Evolutionary conservation across 2,888 invertebrate species (phyloP).

Genomic region (Drosophila helvetica): DNA sequence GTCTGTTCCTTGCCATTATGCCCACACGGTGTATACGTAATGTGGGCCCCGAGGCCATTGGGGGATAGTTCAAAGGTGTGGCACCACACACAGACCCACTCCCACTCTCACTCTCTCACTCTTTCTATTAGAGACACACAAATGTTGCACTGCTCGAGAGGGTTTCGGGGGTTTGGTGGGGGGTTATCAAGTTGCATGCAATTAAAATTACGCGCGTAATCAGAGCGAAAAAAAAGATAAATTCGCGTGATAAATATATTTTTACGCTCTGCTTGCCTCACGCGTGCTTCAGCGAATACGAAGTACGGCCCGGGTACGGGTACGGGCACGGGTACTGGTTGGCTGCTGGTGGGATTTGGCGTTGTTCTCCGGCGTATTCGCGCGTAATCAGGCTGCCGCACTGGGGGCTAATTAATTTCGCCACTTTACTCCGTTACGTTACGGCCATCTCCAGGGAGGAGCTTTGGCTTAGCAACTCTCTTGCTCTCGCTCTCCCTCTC

Average conservation of each 20-base stretch:
- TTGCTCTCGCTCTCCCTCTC: neutral
- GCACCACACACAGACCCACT: neutral
- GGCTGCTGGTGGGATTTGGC: slow-evolving; percentile 38
- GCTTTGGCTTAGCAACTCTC: slow-evolving; percentile 36
- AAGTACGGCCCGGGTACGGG: neutral
- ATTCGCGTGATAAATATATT: slow-evolving; percentile 75
- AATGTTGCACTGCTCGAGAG: slow-evolving; percentile 24
- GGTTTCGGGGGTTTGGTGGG: neutral
- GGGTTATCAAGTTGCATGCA: slow-evolving; percentile 76
- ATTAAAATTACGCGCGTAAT: slow-evolving; percentile 79
- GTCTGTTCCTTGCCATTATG: slow-evolving; percentile 25
- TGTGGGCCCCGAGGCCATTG: slow-evolving; percentile 21
- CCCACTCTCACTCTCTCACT: neutral
- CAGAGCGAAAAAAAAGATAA: slow-evolving; percentile 77
- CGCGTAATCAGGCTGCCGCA: slow-evolving; percentile 75
- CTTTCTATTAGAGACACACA: slow-evolving; percentile 10
- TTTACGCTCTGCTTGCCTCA: slow-evolving; percentile 55
- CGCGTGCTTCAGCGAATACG: slow-evolving; percentile 36
- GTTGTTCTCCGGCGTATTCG: slow-evolving; percentile 53
- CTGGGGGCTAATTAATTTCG: slow-evolving; percentile 78
- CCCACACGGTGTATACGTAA: slow-evolving; percentile 55
- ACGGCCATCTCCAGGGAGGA: slow-evolving; percentile 61
- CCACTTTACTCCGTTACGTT: slow-evolving; percentile 72
- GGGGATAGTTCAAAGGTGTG: slow-evolving; percentile 22
- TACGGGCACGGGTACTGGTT: neutral